Evolutionary conservation across 64 coral and sea anemone species (phyloP).

Genomic region (Dendrophyllia cribrosa): DNA sequence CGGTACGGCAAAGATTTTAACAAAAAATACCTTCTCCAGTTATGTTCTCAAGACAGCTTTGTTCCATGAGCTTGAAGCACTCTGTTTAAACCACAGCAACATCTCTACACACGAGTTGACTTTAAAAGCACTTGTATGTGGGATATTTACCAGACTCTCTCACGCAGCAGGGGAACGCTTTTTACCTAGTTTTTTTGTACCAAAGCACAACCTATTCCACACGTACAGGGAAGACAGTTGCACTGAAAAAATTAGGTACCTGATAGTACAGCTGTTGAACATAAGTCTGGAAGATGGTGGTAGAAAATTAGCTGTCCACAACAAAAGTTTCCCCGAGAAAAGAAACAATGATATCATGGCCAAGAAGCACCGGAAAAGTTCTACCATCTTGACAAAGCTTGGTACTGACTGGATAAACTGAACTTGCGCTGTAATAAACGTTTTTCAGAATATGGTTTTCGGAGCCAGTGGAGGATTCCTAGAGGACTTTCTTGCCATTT

Average conservation of each 20-base stretch:
- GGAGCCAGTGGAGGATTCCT: too few relatives aligned
- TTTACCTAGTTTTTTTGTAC: constrained; percentile 34
- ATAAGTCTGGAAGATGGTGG: constrained; percentile 42
- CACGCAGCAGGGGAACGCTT: background rate
- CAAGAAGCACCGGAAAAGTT: too few relatives aligned
- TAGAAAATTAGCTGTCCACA: background rate
- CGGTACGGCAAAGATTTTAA: background rate
- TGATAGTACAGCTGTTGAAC: background rate
- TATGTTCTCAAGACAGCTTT: constrained; percentile 38
- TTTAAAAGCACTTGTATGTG: constrained; percentile 27
- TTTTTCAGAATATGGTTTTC: too few relatives aligned
- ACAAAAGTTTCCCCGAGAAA: background rate
- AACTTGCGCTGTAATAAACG: too few relatives aligned
- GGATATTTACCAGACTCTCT: constrained; percentile 22
- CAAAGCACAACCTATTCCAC: background rate
- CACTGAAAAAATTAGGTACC: constrained; percentile 4
- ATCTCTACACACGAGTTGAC: background rate
- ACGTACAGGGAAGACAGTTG: background rate
- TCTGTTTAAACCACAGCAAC: background rate
- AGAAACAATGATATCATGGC: constrained; percentile 6
- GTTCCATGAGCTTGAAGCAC: constrained; percentile 34
- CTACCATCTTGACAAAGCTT: too few relatives aligned
- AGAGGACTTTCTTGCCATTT: too few relatives aligned
- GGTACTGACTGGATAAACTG: too few relatives aligned
- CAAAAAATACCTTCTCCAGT: background rate